Evolutionary conservation across 2,888 invertebrate genomes (phyloP).

Genomic region (Latrodectus hesperus): DNA sequence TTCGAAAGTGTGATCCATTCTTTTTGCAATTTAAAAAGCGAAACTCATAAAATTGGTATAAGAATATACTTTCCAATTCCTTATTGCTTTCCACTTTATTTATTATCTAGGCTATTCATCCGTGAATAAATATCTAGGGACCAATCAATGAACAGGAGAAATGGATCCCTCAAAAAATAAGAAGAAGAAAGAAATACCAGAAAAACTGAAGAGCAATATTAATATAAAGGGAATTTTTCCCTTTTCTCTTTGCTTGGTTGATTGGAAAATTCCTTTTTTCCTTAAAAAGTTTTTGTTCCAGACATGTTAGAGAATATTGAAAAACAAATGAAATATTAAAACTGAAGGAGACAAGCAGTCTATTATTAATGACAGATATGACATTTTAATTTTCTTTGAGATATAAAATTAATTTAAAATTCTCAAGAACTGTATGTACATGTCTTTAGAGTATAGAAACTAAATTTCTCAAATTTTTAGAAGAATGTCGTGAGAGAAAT

Average conservation of each 20-base stretch:
- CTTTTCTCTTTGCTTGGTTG: conserved; percentile 41
- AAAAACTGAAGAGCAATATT: conserved; percentile 22
- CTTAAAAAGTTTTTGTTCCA: conserved; percentile 11
- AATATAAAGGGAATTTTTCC: conserved; percentile 33
- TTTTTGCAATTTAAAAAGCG: conserved; percentile 43
- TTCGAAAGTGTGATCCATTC: background rate
- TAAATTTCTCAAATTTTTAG: no score
- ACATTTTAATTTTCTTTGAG: background rate
- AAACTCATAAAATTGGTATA: conserved; percentile 20
- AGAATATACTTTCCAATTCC: conserved; percentile 23
- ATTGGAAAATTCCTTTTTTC: conserved; percentile 48
- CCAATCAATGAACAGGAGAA: conserved; percentile 55
- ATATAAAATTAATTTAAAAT: background rate
- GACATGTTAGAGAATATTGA: conserved; percentile 25
- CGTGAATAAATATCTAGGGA: conserved; percentile 41
- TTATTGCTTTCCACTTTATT: conserved; percentile 49
- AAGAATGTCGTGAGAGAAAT: no score
- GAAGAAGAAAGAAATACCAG: background rate
- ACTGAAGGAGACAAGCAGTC: conserved; percentile 17
- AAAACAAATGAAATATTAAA: conserved; percentile 6
- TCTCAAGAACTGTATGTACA: no score
- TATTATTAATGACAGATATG: conserved; percentile 46
- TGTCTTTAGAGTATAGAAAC: no score
- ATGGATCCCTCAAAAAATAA: conserved; percentile 24
- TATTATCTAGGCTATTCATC: conserved; percentile 31